Conservation (phyloP, 2,888 invertebrate species). For the Apamea monoglypha region DNA sequence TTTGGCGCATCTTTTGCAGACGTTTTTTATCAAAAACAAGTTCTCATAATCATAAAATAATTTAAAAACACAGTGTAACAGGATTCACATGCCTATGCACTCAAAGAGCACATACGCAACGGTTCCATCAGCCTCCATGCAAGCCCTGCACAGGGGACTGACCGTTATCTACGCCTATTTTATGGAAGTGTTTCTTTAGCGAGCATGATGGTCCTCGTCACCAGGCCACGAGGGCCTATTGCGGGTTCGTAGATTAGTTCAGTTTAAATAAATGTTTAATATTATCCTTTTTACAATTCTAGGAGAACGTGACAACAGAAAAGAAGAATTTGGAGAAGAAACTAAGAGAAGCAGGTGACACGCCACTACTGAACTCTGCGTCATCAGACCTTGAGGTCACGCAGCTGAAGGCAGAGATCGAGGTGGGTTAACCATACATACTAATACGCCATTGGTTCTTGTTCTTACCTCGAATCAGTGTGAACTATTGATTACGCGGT, state of each 20-base stretch:
- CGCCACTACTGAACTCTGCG: conserved; percentile 92
- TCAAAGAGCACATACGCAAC: no score
- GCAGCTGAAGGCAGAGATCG: conserved; percentile 95
- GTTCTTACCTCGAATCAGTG: neutral
- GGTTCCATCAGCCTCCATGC: no score
- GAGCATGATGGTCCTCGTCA: no score
- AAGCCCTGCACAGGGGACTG: no score
- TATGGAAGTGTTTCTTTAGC: no score
- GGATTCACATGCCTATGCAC: neutral
- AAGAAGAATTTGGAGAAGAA: conserved; percentile 95
- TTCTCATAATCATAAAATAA: neutral
- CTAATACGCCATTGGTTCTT: neutral
- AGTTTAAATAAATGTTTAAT: neutral
- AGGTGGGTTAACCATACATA: conserved; percentile 86
- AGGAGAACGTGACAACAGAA: conserved; percentile 95
- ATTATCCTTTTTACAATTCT: conserved; percentile 55
- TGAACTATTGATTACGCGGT: neutral
- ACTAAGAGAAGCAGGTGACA: conserved; percentile 93
- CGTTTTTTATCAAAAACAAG: neutral
- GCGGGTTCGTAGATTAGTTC: neutral
- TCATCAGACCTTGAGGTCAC: conserved; percentile 95
- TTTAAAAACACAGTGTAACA: neutral
- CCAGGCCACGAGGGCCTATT: neutral
- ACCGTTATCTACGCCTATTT: no score
- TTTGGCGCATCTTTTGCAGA: neutral